These are phyloP conservation scores for Cheilinus undulatus DNA, from an alignment of 2,113 vertebrate species.

Conservation along the genomic window DNA sequence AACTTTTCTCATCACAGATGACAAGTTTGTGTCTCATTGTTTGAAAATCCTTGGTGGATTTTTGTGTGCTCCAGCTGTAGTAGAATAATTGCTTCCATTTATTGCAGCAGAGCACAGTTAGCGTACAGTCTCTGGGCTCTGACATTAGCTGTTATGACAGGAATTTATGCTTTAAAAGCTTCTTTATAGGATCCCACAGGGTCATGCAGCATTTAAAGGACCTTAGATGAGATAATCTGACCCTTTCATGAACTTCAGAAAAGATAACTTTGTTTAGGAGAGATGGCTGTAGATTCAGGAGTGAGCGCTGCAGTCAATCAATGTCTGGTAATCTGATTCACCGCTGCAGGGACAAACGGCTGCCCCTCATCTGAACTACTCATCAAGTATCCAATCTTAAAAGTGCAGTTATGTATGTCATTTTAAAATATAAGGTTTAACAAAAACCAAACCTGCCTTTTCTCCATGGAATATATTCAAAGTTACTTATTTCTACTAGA, in stretches of 20 bases:
- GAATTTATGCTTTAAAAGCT: slow-evolving; percentile 48
- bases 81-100: slow-evolving; percentile 38
- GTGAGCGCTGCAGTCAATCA: slow-evolving; percentile 71
- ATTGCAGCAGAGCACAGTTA: slow-evolving; percentile 20
- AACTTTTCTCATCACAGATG: slow-evolving; percentile 52
- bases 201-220: slow-evolving; percentile 16
- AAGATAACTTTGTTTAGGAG: slow-evolving; percentile 76
- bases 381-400: slow-evolving; percentile 31
- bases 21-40: slow-evolving; percentile 52
- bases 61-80: background rate
- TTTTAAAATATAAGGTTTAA: slow-evolving; percentile 13
- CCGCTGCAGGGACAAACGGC: slow-evolving; percentile 50
- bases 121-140: background rate
- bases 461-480: background rate
- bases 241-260: slow-evolving; percentile 65
- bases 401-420: background rate
- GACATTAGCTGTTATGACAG: slow-evolving; percentile 55
- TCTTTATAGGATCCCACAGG: slow-evolving; percentile 47
- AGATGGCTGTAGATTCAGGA: slow-evolving; percentile 61
- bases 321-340: slow-evolving; percentile 78
- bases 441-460: slow-evolving; percentile 1
- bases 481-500: background rate
- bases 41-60: slow-evolving; percentile 36
- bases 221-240: slow-evolving; percentile 58
- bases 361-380: slow-evolving; percentile 69